Base-by-base conservation (phyloP, 1,140 invertebrate species). In the Lordiphosa stackelbergi region DNA sequence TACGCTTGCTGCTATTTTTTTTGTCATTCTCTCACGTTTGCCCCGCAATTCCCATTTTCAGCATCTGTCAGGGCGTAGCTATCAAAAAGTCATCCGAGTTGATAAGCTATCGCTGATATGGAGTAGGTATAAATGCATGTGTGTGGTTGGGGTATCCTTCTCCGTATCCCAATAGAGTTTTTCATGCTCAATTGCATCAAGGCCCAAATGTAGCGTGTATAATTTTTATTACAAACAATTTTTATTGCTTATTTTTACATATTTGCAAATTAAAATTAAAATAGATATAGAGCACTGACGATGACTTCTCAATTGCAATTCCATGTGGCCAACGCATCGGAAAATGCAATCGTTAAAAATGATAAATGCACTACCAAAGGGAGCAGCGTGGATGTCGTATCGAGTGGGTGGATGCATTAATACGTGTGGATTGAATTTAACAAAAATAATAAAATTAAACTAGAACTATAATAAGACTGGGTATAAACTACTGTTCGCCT, bases 181-280 rank as follows among this genome's bases (percentile, higher is more conserved):
- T 83, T 83, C 72, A 75, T 68, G 72, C 49, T 6, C 60, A 72
- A 81, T 69, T 81, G 68, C 60, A 57, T 59, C 71, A 54, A 63
- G 61, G 66, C 71, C 64, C 75, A 75, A 81, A 81, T 81, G 75
- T 81, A 83, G 77, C 83, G 75, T 81, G 51, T 68, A 68, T 83
- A 83, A 81, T 81, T 81, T 81, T 83, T 81, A 81, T 81, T 75
- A 63, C 64, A 75, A 81, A 71, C 74, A 73, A 70, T 78, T 79
- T 31, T 79, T 53, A 79, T 73, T 69, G 51, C 59, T 64, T 55
- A 58, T 46, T 53, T 13, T 24, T 42, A 42, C 53, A 60, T 49
- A 53, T 53, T 64, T 53, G 37, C 49, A 53, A 60, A 59, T 54
- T 56, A 49, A 47, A 68, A 57, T n/a, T n/a, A n/a, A n/a, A n/a